Base-by-base conservation (phyloP, 1,140 invertebrate genomes). In the Magallana gigas region DNA sequence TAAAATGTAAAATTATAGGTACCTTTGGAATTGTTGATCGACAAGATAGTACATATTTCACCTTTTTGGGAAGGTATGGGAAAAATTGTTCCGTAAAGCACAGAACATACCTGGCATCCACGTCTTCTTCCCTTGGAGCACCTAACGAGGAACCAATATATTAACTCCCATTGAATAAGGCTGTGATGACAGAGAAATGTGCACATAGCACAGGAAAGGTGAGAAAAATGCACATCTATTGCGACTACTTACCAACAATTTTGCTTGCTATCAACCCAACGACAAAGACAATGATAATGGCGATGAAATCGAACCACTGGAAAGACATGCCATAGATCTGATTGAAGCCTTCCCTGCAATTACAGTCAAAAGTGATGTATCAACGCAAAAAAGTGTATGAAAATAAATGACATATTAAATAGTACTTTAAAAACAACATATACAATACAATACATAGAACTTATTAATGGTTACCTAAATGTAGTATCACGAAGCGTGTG, bases 31-130 rank as follows among this genome's bases (percentile, higher is more conserved):
- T 62, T 6, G 60, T 12, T 62, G 60, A 62, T 11, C 60, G 14
- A n/a, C 60, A 62, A 16, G 60, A 62, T 12, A 62, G 60, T 1
- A 62, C 60, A 62, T 62, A 14, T 62, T 62, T 62, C 6, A 62
- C 60, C 12, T 62, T 62, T 62, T 12, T 11, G 11, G 60, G 60
- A 6, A 62, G n/a, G n/a, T n/a, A 62, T 6, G 60, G 60, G n/a
- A 62, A 62, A 62, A 62, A 62, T 62, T 62, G 60, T 62, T 62
- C 60, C 60, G 60, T 62, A 62, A 62, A 62, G 60, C n/a, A 16
- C 60, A 62, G n/a, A n/a, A 62, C 60, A 62, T 62, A 62, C n/a
- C 60, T 62, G 0, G 60, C 60, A 62, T 62, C 60, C 6, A 62
- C 60, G 4, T 62, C 36, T 2, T 48, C 60, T 62, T 62, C 36